Evolutionary conservation across 92 coral and sea anemone genomes (phyloP).

Genomic region (Chrysogorgia sp.): DNA sequence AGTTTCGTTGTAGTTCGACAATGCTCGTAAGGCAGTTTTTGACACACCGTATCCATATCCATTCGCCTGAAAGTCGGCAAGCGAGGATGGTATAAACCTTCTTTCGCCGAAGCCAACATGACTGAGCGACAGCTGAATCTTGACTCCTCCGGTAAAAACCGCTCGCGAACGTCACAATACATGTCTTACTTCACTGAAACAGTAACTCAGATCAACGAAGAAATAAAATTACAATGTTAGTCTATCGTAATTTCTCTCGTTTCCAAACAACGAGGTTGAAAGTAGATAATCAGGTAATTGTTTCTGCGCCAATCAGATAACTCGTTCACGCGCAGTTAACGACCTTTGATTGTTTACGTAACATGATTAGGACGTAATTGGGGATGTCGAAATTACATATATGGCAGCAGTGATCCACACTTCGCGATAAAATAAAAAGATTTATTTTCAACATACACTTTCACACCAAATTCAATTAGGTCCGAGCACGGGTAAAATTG

Average conservation of each 20-base stretch:
- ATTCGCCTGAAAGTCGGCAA: constrained; percentile 90
- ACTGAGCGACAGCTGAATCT: constrained; percentile 49
- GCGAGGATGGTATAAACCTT: constrained; percentile 92
- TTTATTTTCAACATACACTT: no score
- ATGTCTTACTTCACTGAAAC: neutral
- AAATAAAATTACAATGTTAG: constrained; percentile 5
- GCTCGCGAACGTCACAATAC: constrained; percentile 7
- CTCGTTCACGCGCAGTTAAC: constrained; percentile 4
- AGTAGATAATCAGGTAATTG: neutral
- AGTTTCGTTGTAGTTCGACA: constrained; percentile 87
- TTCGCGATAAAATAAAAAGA: no score
- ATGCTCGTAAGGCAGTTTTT: constrained; percentile 91
- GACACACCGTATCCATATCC: constrained; percentile 96
- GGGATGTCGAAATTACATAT: no score
- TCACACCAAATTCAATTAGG: no score
- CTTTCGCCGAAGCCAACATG: constrained; percentile 94
- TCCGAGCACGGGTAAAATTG: no score
- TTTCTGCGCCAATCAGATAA: constrained; percentile 21
- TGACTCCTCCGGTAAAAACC: constrained; percentile 40
- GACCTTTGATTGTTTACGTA: constrained; percentile 27
- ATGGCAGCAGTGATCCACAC: no score
- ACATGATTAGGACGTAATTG: neutral
- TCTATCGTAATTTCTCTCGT: neutral
- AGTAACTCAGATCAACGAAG: neutral
- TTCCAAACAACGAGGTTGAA: constrained; percentile 3